A percentile compares a stretch with the other conserved stretches of the same genome.
These are phyloP conservation scores for Automeris io DNA, from an alignment of 2,888 invertebrate species.

Conservation along the genomic window DNA sequence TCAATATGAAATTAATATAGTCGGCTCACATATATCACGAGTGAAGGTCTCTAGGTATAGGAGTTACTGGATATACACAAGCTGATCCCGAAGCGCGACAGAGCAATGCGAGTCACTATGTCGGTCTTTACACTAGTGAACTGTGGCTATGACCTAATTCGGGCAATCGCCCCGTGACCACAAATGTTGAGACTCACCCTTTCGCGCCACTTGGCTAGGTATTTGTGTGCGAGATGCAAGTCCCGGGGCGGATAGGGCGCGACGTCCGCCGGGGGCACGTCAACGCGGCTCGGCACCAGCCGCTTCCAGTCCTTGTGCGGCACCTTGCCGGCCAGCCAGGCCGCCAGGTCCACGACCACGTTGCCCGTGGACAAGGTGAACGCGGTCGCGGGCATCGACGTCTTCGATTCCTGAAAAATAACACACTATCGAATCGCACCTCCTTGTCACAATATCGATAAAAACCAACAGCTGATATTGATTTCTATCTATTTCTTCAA, in stretches of 20 bases:
- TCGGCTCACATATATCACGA: too few species aligned
- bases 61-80: too few species aligned
- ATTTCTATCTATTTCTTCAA: too few species aligned
- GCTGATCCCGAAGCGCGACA: too few species aligned
- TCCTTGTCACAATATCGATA: background rate
- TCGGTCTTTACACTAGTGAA: too few species aligned
- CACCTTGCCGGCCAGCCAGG: conserved; percentile 67
- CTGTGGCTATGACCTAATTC: too few species aligned
- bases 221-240: conserved; percentile 55
- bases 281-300: conserved; percentile 28
- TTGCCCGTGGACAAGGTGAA: conserved; percentile 40
- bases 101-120: too few species aligned
- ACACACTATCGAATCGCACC: background rate
- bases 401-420: conserved; percentile 10
- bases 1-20: too few species aligned
- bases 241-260: conserved; percentile 36
- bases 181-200: conserved; percentile 29
- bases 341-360: conserved; percentile 71
- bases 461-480: too few species aligned
- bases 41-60: too few species aligned
- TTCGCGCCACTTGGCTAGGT: conserved; percentile 59
- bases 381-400: conserved; percentile 30
- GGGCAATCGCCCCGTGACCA: too few species aligned
- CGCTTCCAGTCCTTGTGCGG: conserved; percentile 59
- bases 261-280: conserved; percentile 19